phyloP scores from a whole-genome alignment of 2,113 vertebrate species.

The Callaeas wilsoni region DNA sequence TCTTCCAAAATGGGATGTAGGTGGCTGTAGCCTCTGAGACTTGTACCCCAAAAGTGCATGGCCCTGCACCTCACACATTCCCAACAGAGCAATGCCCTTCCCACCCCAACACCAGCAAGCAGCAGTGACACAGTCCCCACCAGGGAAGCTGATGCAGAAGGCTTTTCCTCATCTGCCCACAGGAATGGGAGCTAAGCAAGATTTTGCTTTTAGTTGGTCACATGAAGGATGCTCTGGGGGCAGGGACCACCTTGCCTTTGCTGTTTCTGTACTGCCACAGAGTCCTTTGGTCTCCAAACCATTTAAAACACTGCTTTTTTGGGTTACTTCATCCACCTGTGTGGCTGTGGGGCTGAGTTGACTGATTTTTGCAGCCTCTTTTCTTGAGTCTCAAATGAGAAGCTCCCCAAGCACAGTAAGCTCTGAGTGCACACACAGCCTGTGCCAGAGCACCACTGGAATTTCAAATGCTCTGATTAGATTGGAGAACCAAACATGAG shows the following conservation, averaged over 20 bases:
- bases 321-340: not conserved
- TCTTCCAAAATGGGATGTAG: not conserved
- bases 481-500: not conserved
- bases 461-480: slow-evolving; percentile 2
- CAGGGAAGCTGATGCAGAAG: not conserved
- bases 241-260: not conserved
- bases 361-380: not conserved
- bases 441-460: not conserved
- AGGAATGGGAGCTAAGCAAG: not conserved
- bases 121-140: not conserved
- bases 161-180: not conserved
- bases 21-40: not conserved
- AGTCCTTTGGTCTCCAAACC: not conserved
- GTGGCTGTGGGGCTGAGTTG: not conserved
- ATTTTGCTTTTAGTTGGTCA: not conserved
- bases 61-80: not conserved
- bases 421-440: not conserved
- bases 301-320: not conserved
- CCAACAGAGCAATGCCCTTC: not conserved
- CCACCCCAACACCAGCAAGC: not conserved
- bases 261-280: not conserved
- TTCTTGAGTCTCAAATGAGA: not conserved
- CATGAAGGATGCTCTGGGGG: not conserved
- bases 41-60: not conserved
- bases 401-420: not conserved